These are phyloP conservation scores for Siphamia tubifer DNA, from an alignment of 2,113 vertebrate species.

Conservation along the genomic window DNA sequence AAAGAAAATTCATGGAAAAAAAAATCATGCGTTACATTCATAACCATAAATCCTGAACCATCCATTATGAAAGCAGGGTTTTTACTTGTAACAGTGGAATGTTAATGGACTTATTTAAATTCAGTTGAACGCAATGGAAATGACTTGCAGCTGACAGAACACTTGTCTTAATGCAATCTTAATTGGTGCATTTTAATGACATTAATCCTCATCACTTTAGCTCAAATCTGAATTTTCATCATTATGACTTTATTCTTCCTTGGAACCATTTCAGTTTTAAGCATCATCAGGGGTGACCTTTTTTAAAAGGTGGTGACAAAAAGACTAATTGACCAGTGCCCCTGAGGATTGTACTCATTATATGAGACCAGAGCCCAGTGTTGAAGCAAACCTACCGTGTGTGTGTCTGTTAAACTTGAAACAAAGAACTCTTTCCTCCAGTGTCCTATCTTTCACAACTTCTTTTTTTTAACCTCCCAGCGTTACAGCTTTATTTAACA, in stretches of 20 bases:
- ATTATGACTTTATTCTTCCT: slow-evolving; percentile 5
- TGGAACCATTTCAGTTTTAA: not conserved
- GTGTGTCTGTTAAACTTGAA: slow-evolving; percentile 1
- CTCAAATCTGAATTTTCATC: not conserved
- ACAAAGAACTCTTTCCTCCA: not conserved
- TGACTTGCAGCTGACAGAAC: not conserved
- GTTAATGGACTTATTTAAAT: slow-evolving; percentile 35
- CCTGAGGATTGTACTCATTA: not conserved
- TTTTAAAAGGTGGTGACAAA: not conserved
- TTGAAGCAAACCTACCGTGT: not conserved
- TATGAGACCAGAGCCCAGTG: not conserved
- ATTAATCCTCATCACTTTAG: slow-evolving; percentile 3
- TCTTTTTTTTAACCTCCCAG: not conserved
- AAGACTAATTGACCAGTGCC: not conserved
- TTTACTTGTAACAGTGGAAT: not conserved
- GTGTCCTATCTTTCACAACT: too few relatives aligned
- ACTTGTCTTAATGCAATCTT: slow-evolving; percentile 28
- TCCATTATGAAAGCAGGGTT: slow-evolving; percentile 27
- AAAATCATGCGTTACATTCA: too few relatives aligned
- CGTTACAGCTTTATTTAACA: not conserved
- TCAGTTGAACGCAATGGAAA: not conserved
- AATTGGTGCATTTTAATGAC: slow-evolving; percentile 17
- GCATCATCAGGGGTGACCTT: slow-evolving; percentile 5
- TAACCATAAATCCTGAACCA: not conserved
- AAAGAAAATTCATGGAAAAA: too few relatives aligned